phyloP scores from a whole-genome alignment of 2,113 vertebrate genomes.

The Thunnus thynnus region DNA sequence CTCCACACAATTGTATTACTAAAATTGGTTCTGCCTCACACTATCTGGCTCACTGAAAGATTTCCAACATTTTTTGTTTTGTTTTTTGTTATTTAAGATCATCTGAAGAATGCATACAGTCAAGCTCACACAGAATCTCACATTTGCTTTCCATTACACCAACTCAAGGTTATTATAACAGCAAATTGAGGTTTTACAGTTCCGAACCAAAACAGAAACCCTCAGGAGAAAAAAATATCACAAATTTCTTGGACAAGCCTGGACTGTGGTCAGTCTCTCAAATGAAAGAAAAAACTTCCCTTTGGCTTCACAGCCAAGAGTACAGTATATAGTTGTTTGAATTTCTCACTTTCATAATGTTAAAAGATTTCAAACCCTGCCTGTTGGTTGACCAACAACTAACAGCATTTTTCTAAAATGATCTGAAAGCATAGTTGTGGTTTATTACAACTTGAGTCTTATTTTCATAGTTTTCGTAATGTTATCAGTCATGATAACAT shows the following conservation, averaged over 20 bases:
- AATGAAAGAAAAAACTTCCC: too few species aligned
- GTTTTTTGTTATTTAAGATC: slow-evolving; percentile 24
- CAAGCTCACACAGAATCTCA: slow-evolving; percentile 11
- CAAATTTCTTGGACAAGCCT: background rate
- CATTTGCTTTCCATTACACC: slow-evolving; percentile 42
- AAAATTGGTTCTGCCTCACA: slow-evolving; percentile 8
- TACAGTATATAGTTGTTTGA: too few species aligned
- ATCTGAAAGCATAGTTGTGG: too few species aligned
- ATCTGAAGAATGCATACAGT: slow-evolving; percentile 30
- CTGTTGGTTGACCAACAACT: too few species aligned
- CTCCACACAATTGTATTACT: slow-evolving; percentile 11
- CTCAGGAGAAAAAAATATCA: background rate
- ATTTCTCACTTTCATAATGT: too few species aligned
- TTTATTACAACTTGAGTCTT: too few species aligned
- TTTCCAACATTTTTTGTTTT: background rate
- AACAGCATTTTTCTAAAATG: too few species aligned
- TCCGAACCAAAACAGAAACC: slow-evolving; percentile 29
- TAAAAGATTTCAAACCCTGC: too few species aligned
- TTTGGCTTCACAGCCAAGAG: too few species aligned
- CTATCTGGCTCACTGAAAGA: background rate
- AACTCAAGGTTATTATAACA: background rate
- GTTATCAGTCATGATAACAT: too few species aligned
- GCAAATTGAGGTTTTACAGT: slow-evolving; percentile 3
- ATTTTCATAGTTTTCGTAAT: too few species aligned
- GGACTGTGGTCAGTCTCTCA: too few species aligned